These are phyloP conservation scores for Cepphus grylle DNA, from an alignment of 2,113 vertebrate genomes.

Conservation along the genomic window DNA sequence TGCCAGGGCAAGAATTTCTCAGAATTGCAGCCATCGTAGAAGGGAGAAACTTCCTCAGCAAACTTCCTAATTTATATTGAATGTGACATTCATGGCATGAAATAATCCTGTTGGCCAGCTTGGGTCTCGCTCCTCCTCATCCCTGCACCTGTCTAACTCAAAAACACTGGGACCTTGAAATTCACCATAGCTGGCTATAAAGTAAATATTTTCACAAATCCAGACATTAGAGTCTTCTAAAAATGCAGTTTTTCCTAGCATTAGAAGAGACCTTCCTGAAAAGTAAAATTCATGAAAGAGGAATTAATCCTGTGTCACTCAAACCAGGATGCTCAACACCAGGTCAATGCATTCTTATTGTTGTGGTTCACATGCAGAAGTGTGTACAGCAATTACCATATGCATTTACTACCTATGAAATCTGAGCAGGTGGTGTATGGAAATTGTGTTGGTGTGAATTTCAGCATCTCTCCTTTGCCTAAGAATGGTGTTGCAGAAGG, in stretches of 20 bases:
- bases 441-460: neutral
- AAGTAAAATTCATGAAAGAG: neutral
- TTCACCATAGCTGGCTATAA: neutral
- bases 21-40: neutral
- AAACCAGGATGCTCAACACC: neutral
- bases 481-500: neutral
- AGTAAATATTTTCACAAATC: neutral
- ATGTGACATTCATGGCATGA: neutral
- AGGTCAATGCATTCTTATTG: neutral
- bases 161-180: neutral
- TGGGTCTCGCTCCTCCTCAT: neutral
- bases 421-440: neutral
- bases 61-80: neutral
- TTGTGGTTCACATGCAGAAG: neutral
- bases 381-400: neutral
- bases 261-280: neutral
- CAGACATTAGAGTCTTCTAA: neutral
- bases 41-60: neutral
- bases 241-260: neutral
- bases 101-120: neutral
- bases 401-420: neutral
- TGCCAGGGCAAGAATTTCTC: neutral
- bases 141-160: neutral
- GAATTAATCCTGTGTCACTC: neutral
- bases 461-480: neutral